Percentiles rank a stretch among this genome's conserved stretches.
These are phyloP conservation scores for Meles meles DNA, from an alignment of 2,113 vertebrate species.

Conservation along the genomic window DNA sequence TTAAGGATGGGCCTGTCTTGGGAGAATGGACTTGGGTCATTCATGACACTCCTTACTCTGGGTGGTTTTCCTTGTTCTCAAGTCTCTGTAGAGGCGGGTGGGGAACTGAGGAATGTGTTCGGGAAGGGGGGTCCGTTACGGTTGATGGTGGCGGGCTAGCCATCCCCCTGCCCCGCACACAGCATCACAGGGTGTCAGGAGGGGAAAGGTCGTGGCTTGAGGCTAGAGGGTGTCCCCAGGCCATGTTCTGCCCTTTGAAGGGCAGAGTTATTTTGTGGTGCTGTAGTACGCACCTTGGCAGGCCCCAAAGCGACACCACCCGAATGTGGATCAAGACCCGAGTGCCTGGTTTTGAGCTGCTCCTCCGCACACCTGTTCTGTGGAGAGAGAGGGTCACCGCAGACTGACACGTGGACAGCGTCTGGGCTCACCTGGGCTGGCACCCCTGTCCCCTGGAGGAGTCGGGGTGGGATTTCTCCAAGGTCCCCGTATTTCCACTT, in stretches of 20 bases:
- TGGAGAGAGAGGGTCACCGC: background rate
- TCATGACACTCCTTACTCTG: too few species aligned
- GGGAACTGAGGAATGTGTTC: too few species aligned
- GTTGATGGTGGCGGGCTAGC: background rate
- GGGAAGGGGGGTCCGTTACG: accelerated
- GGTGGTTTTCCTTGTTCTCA: background rate
- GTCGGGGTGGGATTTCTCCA: background rate
- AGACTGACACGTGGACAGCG: too few species aligned
- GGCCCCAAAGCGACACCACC: background rate
- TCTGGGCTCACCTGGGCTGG: too few species aligned
- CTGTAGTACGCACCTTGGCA: background rate
- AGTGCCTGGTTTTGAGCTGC: background rate
- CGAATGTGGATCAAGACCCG: background rate
- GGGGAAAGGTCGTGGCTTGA: background rate
- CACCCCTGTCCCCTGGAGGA: accelerated
- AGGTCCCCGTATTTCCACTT: accelerated
- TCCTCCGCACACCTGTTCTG: too few species aligned
- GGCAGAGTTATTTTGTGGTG: background rate
- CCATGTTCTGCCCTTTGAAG: background rate
- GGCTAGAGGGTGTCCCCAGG: accelerated
- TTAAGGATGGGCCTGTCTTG: too few species aligned
- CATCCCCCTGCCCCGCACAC: too few species aligned
- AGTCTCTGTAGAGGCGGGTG: accelerated
- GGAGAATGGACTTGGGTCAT: accelerated
- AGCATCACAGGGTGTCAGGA: background rate